phyloP scores from a whole-genome alignment of 92 coral and sea anemone genomes.

The Palythoa caribaeorum region DNA sequence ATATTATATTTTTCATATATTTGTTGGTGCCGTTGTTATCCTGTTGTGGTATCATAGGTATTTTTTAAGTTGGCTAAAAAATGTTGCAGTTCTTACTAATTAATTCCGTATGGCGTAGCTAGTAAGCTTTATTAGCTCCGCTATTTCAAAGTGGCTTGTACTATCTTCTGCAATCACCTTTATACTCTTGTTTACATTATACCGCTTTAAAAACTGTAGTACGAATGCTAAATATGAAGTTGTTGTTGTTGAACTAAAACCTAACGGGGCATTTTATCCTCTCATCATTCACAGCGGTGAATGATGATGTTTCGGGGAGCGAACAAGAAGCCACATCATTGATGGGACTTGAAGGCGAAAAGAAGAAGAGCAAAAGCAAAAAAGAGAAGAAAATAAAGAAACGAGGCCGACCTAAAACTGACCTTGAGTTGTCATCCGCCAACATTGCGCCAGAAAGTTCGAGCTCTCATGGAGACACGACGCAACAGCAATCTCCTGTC shows the following conservation, averaged over 20 bases:
- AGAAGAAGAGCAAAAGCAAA: constrained; percentile 69
- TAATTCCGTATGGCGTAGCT: no score
- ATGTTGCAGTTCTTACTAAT: no score
- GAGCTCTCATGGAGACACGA: constrained; percentile 45
- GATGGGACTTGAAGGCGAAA: constrained; percentile 18
- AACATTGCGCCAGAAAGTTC: constrained; percentile 59
- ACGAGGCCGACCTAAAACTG: constrained; percentile 58
- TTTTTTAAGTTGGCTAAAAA: no score
- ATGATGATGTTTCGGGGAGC: constrained; percentile 23
- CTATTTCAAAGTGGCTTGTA: no score
- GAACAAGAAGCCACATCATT: constrained; percentile 13
- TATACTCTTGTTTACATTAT: no score
- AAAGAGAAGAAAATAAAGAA: constrained; percentile 68
- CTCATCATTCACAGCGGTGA: background rate
- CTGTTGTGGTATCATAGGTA: no score
- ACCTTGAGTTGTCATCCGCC: constrained; percentile 45
- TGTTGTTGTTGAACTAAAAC: background rate
- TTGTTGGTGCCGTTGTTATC: no score
- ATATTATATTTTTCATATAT: no score
- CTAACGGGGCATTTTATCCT: background rate
- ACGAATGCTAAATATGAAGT: background rate
- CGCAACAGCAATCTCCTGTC: constrained; percentile 55
- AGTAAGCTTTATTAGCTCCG: no score
- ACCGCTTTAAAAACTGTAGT: no score
- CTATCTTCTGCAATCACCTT: no score